Evolutionary conservation across 2,113 vertebrate species (phyloP), one percentile per base, ranked within the genome.

Genomic region (Pedetes capensis): DNA sequence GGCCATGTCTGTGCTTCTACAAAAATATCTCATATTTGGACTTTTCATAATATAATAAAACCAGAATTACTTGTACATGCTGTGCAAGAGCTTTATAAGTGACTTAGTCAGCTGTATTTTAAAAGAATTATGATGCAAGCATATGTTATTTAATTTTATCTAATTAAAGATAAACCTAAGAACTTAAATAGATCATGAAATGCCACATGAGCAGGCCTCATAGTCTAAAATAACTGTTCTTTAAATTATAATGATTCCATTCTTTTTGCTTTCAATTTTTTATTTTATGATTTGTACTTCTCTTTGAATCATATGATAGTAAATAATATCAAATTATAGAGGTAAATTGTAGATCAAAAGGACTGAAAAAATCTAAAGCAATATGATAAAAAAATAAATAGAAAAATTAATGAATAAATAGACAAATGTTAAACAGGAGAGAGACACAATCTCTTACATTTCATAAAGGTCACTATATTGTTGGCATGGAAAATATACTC

Each of bases 141-240:
- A 63, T 68, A 9, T 37, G 17, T 83, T 86, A 66, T 87, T 97
- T 84, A 91, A 87, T 93, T 88, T 88, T 74, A 80, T 39, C 8
- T 95, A 82, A 53, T 93, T 74, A 72, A 76, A 47, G 78, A 51
- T 74, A 61, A 94, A 89, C 68, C 29, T 82, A 82, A 91, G 81
- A 79, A 82, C 25, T 78, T 72, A 32, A 81, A 57, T 80, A 93
- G 29, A 69, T 63, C 57, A 86, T 8, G 69, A 88, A 93, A 80
- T 80, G 27, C 75, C 74, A 63, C 66, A 80, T 69, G 16, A 20
- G 3, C 10, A 88, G 4, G 11, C 3, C 23, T 83, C 47, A 74
- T 42, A 66, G 59, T 80, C 18, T 22, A 72, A 72, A 49, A 59
- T 78, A 71, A 72, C 23, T 90, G 63, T 89, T 64, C 61, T 82